Evolutionary conservation across 2,888 invertebrate genomes (phyloP), one percentile per base, ranked within the genome.

Genomic region (Heteromyza rotundicornis): DNA sequence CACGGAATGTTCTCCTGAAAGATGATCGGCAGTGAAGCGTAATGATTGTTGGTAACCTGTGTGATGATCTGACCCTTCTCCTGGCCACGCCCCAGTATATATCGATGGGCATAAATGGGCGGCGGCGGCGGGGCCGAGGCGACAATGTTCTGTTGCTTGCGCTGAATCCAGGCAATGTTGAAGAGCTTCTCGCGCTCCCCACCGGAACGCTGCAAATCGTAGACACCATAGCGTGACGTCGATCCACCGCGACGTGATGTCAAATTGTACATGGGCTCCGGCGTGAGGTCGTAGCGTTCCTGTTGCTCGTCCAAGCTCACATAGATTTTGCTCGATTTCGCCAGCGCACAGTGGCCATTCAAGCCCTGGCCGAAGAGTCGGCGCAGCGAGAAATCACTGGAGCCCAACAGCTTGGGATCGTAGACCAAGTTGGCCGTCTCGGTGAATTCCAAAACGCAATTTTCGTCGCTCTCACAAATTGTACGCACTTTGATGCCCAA

Each of bases 1-100:
- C 95, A 96, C 0, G 94, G 94, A 69, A 98, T 89, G 81, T 95
- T 92, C 84, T 98, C 96, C 79, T 96, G 86, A 62, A 96, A 86
- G 56, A 96, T 87, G 40, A 96, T 86, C 72, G 92, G 89, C 59
- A 97, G 84, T 1, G 88, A 77, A 59, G 86, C 86, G 88, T 90
- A 91, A 72, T 92, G 90, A 69, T 90, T 91, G 77, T 96, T 96
- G 62, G 89, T 89, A 55, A 96, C 84, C 80, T 92, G 90, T 20
- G 93, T 93, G 0, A 93, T 91, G 71, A 98, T 90, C 55, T 95
- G 94, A 12, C 97, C 97, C 75, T 89, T 88, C 81, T 96, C 95
- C 83, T 96, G 93, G 0, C 97, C 97, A 84, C 92, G 94, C 2
- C 96, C 96, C 17, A 91, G 86, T n/a, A 94, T 86, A 78, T 92